phyloP scores from a whole-genome alignment of 23 tunicate genomes.

The Styela clava region DNA sequence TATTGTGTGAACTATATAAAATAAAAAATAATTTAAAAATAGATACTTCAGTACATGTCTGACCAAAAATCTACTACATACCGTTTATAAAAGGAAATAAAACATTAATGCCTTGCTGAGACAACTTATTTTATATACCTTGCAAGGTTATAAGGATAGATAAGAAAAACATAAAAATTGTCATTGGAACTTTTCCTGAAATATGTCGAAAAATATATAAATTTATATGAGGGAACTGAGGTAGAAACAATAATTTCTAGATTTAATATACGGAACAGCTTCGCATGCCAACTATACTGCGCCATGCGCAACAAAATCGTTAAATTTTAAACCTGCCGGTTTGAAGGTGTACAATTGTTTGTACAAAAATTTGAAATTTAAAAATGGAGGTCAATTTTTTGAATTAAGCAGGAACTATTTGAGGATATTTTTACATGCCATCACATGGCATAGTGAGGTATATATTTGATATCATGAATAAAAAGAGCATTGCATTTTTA shows the following conservation, averaged over 20 bases:
- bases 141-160: neutral
- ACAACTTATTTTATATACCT: neutral
- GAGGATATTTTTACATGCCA: slow-evolving; percentile 25
- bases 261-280: neutral
- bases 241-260: neutral
- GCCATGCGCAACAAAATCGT: neutral
- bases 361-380: neutral
- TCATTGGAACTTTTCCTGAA: neutral
- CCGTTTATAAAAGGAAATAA: neutral
- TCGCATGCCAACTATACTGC: neutral
- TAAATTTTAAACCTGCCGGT: neutral
- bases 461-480: neutral
- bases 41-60: too few species aligned
- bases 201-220: neutral
- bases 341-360: neutral
- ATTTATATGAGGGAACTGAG: neutral
- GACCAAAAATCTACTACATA: too few species aligned
- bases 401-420: neutral
- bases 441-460: slow-evolving; percentile 28
- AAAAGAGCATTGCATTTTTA: slow-evolving; percentile 24
- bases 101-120: neutral
- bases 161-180: neutral
- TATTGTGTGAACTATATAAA: too few species aligned
- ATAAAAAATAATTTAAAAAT: too few species aligned
- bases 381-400: neutral